A percentile compares a stretch with the other conserved stretches of the same genome.
Evolutionary conservation across 2,797 vertebrate genomes (phyloP).

Genomic region (Melanotaenia nigrans): DNA sequence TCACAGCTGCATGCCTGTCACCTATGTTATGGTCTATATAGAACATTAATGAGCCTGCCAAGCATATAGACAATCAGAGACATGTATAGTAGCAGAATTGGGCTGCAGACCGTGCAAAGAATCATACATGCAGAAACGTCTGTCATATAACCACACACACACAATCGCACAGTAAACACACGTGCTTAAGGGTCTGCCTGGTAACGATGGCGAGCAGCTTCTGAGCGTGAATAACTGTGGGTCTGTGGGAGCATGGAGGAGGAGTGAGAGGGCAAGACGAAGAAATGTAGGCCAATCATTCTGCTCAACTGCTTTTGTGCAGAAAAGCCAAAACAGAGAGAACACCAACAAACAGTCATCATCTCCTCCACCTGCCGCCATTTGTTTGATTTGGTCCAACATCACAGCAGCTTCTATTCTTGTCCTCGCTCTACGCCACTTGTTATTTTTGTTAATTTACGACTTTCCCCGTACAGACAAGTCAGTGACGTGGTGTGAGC

Average conservation of each 20-base stretch:
- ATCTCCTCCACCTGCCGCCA: slow-evolving; percentile 14
- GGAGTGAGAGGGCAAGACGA: slow-evolving; percentile 25
- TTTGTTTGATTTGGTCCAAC: slow-evolving; percentile 4
- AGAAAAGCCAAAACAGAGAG: slow-evolving; percentile 55
- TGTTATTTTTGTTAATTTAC: slow-evolving; percentile 18
- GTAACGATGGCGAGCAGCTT: slow-evolving; percentile 38
- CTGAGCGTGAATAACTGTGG: slow-evolving; percentile 48
- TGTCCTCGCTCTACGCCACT: slow-evolving; percentile 5
- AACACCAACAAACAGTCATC: slow-evolving; percentile 29
- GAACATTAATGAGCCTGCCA: slow-evolving; percentile 61
- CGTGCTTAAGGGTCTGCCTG: slow-evolving; percentile 25
- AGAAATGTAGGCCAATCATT: slow-evolving; percentile 93
- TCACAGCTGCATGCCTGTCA: slow-evolving; percentile 55
- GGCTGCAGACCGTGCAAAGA: slow-evolving; percentile 44
- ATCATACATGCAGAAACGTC: slow-evolving; percentile 31
- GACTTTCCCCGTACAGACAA: slow-evolving; percentile 40
- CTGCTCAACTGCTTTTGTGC: slow-evolving; percentile 86
- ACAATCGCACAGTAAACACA: slow-evolving; percentile 6
- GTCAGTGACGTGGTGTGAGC: slow-evolving; percentile 30
- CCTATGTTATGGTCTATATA: slow-evolving; percentile 53
- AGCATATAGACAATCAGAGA: slow-evolving; percentile 22
- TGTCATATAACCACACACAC: slow-evolving; percentile 11
- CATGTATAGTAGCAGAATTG: slow-evolving; percentile 31
- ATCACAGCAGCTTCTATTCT: slow-evolving; percentile 4
- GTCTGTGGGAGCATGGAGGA: slow-evolving; percentile 64